Conservation (phyloP, 2,888 invertebrate genomes). For the Meganola albula region DNA sequence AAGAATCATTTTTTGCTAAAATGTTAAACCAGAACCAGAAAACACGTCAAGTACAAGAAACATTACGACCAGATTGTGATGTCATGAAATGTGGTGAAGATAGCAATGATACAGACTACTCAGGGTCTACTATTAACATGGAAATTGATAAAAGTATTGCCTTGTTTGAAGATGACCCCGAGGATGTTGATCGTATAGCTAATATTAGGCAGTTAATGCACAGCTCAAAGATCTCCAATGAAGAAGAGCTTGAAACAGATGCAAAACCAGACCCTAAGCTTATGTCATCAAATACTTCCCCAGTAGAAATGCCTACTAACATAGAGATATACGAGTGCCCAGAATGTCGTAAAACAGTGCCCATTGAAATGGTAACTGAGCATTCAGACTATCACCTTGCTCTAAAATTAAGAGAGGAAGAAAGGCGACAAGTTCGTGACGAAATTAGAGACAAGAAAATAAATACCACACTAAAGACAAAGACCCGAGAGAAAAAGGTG, state of each 20-base stretch:
- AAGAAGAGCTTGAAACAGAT: constrained; percentile 16
- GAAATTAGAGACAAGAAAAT: constrained; percentile 37
- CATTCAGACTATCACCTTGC: constrained; percentile 88
- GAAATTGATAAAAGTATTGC: constrained; percentile 71
- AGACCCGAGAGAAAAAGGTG: constrained; percentile 24
- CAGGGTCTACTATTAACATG: constrained; percentile 63
- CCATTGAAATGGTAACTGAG: constrained; percentile 75
- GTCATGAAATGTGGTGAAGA: constrained; percentile 49
- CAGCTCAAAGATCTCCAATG: constrained; percentile 28
- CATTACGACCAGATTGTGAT: constrained; percentile 38
- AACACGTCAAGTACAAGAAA: constrained; percentile 12
- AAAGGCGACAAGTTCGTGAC: constrained; percentile 48
- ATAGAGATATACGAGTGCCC: constrained; percentile 68
- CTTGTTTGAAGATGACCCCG: constrained; percentile 59
- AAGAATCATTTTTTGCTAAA: constrained; percentile 70
- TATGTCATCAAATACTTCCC: constrained; percentile 5
- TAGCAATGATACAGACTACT: constrained; percentile 60
- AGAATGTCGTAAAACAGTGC: constrained; percentile 80
- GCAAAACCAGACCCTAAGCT: constrained; percentile 23
- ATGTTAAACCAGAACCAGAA: constrained; percentile 38
- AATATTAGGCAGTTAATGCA: constrained; percentile 53
- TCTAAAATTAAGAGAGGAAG: constrained; percentile 79
- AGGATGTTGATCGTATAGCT: constrained; percentile 45
- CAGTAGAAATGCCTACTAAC: constrained; percentile 7
- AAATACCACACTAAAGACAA: constrained; percentile 9